These are phyloP conservation scores for Aramus guarauna DNA, from an alignment of 2,113 vertebrate species.

Conservation along the genomic window DNA sequence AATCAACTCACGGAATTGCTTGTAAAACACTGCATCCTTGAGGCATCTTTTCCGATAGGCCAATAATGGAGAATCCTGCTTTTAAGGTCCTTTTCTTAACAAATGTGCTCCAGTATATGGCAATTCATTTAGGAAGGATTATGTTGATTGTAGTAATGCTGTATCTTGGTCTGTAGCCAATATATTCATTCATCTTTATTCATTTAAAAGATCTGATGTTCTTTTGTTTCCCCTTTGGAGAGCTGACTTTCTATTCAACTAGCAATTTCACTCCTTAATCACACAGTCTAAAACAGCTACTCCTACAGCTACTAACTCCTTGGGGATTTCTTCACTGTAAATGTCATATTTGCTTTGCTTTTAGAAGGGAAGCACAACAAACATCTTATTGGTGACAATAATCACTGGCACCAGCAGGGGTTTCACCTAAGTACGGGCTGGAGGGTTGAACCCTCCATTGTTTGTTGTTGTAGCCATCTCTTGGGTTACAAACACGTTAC, in stretches of 20 bases:
- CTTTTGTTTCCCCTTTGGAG: slow-evolving; percentile 29
- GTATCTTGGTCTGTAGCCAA: slow-evolving; percentile 17
- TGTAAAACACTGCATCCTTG: neutral
- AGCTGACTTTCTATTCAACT: slow-evolving; percentile 16
- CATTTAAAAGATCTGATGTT: slow-evolving; percentile 44
- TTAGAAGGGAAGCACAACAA: neutral
- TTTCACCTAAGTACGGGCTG: neutral
- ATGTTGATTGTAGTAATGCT: neutral
- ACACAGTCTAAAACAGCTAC: neutral
- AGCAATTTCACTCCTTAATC: slow-evolving; percentile 12
- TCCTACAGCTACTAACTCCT: neutral
- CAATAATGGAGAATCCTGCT: neutral
- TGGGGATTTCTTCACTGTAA: neutral
- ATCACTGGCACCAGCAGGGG: neutral
- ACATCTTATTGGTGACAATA: neutral
- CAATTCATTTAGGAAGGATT: slow-evolving; percentile 47
- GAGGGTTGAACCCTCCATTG: neutral
- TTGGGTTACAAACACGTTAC: neutral
- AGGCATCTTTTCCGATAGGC: neutral
- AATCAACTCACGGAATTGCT: neutral
- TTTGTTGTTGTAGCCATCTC: neutral
- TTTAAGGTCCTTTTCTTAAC: slow-evolving; percentile 16
- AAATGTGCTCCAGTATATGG: neutral
- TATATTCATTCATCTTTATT: slow-evolving; percentile 55
- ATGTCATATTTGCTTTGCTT: slow-evolving; percentile 30